These are phyloP conservation scores for Diaprepes abbreviatus DNA, from an alignment of 2,888 invertebrate species.

Conservation along the genomic window DNA sequence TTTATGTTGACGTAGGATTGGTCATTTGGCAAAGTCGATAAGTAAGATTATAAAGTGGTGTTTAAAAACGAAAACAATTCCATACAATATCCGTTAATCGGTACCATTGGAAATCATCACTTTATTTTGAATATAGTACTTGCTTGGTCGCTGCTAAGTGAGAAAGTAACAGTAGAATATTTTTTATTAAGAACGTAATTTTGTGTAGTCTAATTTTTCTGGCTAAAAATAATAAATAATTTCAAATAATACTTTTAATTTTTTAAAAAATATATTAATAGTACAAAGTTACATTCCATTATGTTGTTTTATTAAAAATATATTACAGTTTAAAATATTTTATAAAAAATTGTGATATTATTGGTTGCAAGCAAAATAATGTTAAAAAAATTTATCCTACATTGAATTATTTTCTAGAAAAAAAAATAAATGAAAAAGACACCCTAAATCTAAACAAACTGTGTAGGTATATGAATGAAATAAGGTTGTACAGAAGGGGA, in stretches of 20 bases:
- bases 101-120: too few relatives aligned
- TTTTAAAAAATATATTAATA: neutral
- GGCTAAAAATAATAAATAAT: neutral
- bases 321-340: neutral
- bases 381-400: too few relatives aligned
- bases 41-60: too few relatives aligned
- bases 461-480: constrained; percentile 16
- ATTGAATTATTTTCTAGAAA: neutral
- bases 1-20: too few relatives aligned
- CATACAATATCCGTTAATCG: too few relatives aligned
- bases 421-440: neutral
- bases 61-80: too few relatives aligned
- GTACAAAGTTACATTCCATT: constrained; percentile 11
- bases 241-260: neutral
- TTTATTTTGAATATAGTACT: too few relatives aligned
- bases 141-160: neutral
- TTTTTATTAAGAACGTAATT: neutral
- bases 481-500: constrained; percentile 38
- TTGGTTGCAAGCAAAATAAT: too few relatives aligned
- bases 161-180: neutral
- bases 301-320: neutral
- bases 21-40: too few relatives aligned
- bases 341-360: neutral
- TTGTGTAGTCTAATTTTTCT: neutral
- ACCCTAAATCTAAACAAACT: neutral